Percentiles rank a stretch among this genome's conserved stretches.
Conservation (phyloP, 1,140 invertebrate genomes). For the Contarinia nasturtii region DNA sequence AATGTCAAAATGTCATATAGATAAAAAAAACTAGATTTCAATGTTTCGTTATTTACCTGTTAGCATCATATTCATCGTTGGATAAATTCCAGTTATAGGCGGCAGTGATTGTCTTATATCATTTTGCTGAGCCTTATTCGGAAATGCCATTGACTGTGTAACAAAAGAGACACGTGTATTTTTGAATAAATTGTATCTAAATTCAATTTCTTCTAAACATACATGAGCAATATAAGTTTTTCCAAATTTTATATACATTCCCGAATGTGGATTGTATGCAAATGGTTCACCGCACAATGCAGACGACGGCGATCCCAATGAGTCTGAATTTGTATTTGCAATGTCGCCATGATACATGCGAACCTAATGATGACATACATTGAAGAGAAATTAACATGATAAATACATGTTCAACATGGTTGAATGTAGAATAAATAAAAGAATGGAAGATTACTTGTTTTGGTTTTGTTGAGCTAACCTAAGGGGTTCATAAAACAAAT, state of each 20-base stretch:
- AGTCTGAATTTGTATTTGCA: conserved; percentile 9
- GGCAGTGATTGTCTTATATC: conserved; percentile 22
- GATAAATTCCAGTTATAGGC: conserved; percentile 21
- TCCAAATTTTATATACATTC: conserved; percentile 23
- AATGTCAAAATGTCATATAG: too few species aligned
- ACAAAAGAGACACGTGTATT: neutral
- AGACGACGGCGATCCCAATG: conserved; percentile 10
- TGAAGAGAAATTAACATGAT: conserved; percentile 11
- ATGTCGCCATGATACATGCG: conserved; percentile 5
- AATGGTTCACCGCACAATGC: too few species aligned
- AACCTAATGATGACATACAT: conserved; percentile 5
- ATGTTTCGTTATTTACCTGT: conserved; percentile 1
- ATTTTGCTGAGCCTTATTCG: conserved; percentile 18
- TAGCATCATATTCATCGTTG: conserved; percentile 6
- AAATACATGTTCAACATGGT: conserved; percentile 11
- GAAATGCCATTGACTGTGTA: conserved; percentile 21
- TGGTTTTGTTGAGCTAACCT: neutral
- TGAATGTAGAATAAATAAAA: neutral
- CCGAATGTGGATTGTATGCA: conserved; percentile 7
- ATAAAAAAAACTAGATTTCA: too few species aligned
- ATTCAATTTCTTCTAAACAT: conserved; percentile 7
- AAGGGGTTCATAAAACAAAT: too few species aligned
- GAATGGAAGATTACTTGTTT: too few species aligned
- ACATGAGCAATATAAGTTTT: conserved; percentile 24
- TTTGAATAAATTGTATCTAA: neutral